Conservation (phyloP, 2,797 vertebrate species). For the Anguilla anguilla region DNA sequence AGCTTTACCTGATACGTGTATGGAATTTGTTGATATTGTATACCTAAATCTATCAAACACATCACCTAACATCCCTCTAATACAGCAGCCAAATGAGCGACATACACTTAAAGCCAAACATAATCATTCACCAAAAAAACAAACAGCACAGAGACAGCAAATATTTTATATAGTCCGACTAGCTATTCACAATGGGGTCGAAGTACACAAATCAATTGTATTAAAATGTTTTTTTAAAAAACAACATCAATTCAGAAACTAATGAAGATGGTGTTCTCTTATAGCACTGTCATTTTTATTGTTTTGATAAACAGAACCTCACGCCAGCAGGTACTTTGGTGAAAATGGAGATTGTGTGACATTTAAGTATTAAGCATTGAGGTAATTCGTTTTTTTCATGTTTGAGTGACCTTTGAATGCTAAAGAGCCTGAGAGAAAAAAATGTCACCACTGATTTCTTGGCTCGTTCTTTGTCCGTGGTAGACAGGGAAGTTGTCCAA, state of each 20-base stretch:
- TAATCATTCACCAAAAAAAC: too few relatives aligned
- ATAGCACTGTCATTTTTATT: neutral
- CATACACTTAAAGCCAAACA: too few relatives aligned
- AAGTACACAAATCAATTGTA: neutral
- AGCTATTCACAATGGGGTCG: neutral
- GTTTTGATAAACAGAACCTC: neutral
- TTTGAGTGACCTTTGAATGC: neutral
- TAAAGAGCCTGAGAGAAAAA: neutral
- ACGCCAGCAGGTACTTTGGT: neutral
- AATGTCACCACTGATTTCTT: slow-evolving; percentile 13
- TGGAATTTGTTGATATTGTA: neutral
- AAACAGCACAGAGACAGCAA: neutral
- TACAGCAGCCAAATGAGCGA: too few relatives aligned
- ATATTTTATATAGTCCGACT: neutral
- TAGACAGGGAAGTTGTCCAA: neutral
- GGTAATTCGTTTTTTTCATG: neutral
- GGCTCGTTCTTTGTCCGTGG: neutral
- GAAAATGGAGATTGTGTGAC: neutral
- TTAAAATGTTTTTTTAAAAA: neutral
- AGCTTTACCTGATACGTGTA: neutral
- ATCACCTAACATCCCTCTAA: neutral
- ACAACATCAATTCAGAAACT: neutral
- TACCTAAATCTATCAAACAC: neutral
- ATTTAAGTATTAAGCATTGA: neutral
- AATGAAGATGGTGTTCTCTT: neutral